Evolutionary conservation across 2,888 invertebrate species (phyloP).

Genomic region (Melanostoma mellinum): DNA sequence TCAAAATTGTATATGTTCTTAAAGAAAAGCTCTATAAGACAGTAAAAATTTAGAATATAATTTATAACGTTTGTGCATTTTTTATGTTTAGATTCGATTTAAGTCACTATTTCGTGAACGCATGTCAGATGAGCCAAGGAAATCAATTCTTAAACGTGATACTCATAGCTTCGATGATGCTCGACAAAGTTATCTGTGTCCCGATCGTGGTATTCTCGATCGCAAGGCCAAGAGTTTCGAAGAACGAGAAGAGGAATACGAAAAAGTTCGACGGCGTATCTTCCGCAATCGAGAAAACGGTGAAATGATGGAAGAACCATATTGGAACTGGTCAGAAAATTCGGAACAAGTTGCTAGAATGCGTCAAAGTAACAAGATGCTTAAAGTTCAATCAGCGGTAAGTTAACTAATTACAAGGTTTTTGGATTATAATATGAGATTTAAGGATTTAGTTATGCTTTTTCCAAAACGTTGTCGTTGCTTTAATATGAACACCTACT

Average conservation of each 20-base stretch:
- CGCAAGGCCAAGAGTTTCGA: conserved; percentile 93
- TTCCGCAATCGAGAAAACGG: conserved; percentile 83
- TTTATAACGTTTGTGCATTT: background rate
- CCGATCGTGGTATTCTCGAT: conserved; percentile 86
- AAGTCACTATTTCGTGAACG: conserved; percentile 88
- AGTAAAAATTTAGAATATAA: too few relatives aligned
- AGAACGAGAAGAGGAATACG: conserved; percentile 95
- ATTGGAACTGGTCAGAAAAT: conserved; percentile 83
- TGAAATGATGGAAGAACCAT: conserved; percentile 75
- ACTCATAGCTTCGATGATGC: conserved; percentile 91
- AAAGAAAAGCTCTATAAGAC: too few relatives aligned
- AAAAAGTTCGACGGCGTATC: conserved; percentile 92
- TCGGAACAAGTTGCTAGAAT: conserved; percentile 81
- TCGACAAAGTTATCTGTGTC: conserved; percentile 83
- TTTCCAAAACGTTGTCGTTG: background rate
- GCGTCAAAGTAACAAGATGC: conserved; percentile 80
- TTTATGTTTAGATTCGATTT: conserved; percentile 84
- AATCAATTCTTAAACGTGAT: conserved; percentile 92
- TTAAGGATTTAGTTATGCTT: too few relatives aligned
- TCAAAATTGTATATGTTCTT: too few relatives aligned
- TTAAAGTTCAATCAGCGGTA: conserved; percentile 80
- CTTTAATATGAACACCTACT: conserved; percentile 35
- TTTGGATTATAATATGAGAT: too few relatives aligned
- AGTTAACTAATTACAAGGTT: background rate
- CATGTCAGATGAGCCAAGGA: conserved; percentile 86